Conservation (phyloP, 2,888 invertebrate genomes). For the Lasioglossum villosulum region DNA sequence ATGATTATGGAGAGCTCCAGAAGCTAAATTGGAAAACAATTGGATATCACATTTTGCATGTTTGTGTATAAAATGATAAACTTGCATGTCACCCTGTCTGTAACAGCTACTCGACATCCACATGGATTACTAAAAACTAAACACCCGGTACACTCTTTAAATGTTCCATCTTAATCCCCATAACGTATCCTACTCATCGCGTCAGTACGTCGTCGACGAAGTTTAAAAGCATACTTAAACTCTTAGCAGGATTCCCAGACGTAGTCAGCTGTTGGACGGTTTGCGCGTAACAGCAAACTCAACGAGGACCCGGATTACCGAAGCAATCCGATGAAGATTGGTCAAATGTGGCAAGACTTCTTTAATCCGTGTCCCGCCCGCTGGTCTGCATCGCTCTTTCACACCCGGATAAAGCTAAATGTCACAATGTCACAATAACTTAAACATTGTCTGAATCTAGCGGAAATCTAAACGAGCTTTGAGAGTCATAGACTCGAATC, state of each 20-base stretch:
- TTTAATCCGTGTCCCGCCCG: background rate
- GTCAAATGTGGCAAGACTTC: background rate
- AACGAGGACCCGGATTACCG: background rate
- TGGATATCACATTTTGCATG: too few species aligned
- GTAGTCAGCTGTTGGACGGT: background rate
- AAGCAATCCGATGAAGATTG: background rate
- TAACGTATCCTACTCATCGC: background rate
- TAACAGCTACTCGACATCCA: background rate
- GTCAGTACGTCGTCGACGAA: background rate
- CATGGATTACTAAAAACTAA: too few species aligned
- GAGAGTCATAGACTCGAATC: too few species aligned
- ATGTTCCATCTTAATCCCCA: background rate
- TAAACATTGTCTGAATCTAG: background rate
- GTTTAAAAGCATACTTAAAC: background rate
- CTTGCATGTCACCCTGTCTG: background rate
- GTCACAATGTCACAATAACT: background rate
- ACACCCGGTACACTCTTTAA: background rate
- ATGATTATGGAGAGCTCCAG: too few species aligned
- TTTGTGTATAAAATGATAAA: background rate
- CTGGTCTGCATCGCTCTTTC: background rate
- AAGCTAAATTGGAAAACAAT: too few species aligned
- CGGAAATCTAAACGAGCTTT: too few species aligned
- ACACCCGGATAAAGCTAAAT: background rate
- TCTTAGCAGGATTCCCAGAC: background rate
- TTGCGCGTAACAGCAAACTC: background rate